Conservation (phyloP, 2,888 invertebrate genomes). For the Drosophila longiperda region DNA sequence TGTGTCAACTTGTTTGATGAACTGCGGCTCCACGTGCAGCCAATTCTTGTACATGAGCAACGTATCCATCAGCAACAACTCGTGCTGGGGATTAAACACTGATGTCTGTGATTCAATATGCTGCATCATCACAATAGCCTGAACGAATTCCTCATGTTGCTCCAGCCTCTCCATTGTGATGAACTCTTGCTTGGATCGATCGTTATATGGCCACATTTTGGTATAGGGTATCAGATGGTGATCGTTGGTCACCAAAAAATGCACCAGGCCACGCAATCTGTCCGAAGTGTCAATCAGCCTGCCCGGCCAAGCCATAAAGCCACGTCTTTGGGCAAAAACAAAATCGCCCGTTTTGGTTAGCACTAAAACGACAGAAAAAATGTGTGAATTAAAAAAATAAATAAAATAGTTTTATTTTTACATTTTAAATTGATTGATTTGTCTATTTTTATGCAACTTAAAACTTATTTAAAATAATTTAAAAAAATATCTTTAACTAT, state of each 20-base stretch:
- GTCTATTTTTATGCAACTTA: not conserved
- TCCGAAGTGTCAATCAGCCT: not conserved
- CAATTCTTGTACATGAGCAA: slow-evolving; percentile 8
- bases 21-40: slow-evolving; percentile 15
- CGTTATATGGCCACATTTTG: slow-evolving; percentile 42
- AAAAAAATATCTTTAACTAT: not conserved
- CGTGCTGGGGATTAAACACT: not conserved
- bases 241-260: slow-evolving; percentile 36
- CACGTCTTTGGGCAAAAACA: slow-evolving; percentile 43
- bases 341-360: slow-evolving; percentile 3
- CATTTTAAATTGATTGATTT: not conserved
- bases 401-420: not conserved
- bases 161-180: slow-evolving; percentile 9
- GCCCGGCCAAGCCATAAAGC: slow-evolving; percentile 46
- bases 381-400: too few species aligned
- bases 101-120: not conserved
- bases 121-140: slow-evolving; percentile 19
- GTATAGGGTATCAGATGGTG: not conserved
- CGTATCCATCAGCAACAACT: not conserved
- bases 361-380: slow-evolving; percentile 6
- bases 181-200: slow-evolving; percentile 20
- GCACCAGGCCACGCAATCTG: not conserved
- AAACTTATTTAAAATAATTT: not conserved
- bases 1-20: slow-evolving; percentile 18
- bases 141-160: slow-evolving; percentile 16